Percentiles rank a stretch among this genome's conserved stretches.
These are phyloP conservation scores for Dysdera silvatica DNA, from an alignment of 1,140 invertebrate genomes.

Conservation along the genomic window DNA sequence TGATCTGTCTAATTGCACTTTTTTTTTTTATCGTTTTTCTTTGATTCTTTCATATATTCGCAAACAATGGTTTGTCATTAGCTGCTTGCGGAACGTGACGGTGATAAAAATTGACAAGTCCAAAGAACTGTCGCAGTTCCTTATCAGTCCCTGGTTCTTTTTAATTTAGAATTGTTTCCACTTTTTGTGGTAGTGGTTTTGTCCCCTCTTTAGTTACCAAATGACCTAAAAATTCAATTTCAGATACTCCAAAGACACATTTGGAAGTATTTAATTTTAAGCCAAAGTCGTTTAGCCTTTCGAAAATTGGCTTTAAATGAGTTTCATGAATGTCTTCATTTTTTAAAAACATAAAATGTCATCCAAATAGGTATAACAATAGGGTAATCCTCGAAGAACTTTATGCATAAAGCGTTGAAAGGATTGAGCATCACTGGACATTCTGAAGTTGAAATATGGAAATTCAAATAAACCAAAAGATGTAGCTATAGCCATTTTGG, in stretches of 20 bases:
- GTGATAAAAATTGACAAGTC: background rate
- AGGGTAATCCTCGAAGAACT: background rate
- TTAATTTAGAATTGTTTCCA: background rate
- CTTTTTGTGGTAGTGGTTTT: background rate
- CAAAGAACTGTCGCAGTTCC: background rate
- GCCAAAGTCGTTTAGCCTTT: background rate
- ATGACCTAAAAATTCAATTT: background rate
- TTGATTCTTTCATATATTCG: too few species aligned
- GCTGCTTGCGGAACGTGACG: too few species aligned
- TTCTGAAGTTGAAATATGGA: background rate
- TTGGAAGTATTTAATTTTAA: background rate
- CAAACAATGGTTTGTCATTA: too few species aligned
- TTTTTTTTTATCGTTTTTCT: background rate
- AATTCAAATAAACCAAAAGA: background rate
- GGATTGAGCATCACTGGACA: background rate
- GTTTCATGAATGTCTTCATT: background rate
- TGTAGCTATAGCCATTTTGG: background rate
- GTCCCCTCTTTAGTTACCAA: background rate
- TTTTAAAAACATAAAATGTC: background rate
- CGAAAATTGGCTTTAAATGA: background rate
- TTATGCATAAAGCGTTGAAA: background rate
- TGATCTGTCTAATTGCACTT: conserved; percentile 24
- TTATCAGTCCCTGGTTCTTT: background rate
- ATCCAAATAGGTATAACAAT: background rate
- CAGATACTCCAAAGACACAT: background rate